Evolutionary conservation across 2,113 vertebrate species (phyloP).

Genomic region (Tamias sibiricus): DNA sequence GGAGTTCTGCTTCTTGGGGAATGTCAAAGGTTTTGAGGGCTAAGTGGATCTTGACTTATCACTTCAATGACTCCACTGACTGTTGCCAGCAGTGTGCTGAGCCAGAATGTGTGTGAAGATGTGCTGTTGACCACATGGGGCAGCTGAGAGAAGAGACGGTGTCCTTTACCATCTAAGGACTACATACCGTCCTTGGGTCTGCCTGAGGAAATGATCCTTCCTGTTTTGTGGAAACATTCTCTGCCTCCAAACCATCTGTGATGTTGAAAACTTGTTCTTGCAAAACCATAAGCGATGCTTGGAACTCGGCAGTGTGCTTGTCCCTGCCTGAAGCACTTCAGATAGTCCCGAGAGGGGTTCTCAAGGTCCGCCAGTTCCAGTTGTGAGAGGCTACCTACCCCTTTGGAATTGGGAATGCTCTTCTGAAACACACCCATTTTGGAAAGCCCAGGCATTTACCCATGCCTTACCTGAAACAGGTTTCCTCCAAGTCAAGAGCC

Average conservation of each 20-base stretch:
- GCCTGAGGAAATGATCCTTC: background rate
- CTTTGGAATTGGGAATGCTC: background rate
- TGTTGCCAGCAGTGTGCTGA: background rate
- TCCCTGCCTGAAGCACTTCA: background rate
- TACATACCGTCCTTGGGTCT: background rate
- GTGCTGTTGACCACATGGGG: background rate
- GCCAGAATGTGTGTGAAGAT: background rate
- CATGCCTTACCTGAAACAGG: background rate
- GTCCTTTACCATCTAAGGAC: background rate
- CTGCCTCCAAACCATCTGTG: background rate
- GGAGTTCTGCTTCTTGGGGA: background rate
- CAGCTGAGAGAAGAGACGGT: background rate
- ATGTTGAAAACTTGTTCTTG: background rate
- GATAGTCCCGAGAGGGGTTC: background rate
- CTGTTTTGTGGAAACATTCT: background rate
- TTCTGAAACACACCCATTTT: background rate
- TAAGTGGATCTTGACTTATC: background rate
- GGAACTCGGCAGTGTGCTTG: background rate
- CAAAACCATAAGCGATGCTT: background rate
- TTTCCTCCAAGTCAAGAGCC: background rate
- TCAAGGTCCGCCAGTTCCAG: background rate
- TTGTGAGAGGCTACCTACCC: background rate
- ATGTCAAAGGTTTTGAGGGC: background rate
- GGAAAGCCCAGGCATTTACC: background rate
- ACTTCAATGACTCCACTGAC: background rate